These are phyloP conservation scores for Deroptyus accipitrinus DNA, from an alignment of 2,113 vertebrate genomes.

Conservation along the genomic window DNA sequence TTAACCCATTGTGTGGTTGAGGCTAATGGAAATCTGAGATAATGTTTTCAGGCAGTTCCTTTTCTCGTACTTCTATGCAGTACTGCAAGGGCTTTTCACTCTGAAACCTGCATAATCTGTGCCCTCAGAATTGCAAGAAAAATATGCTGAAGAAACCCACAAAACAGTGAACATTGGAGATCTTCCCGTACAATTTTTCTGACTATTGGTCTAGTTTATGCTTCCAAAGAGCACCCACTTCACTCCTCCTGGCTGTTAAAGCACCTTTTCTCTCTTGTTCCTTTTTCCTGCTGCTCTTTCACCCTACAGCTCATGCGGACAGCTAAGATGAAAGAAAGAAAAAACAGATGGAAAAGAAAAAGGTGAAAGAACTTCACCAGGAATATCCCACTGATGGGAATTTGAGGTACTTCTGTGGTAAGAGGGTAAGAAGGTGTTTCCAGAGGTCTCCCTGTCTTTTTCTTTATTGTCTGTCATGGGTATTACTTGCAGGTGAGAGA, in stretches of 20 bases:
- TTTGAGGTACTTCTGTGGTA: background rate
- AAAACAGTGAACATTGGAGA: background rate
- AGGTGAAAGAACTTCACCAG: background rate
- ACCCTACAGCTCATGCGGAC: background rate
- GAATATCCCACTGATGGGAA: background rate
- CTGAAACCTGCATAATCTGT: background rate
- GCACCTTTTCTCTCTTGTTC: background rate
- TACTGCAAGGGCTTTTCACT: background rate
- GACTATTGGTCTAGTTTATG: background rate
- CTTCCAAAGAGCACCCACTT: background rate
- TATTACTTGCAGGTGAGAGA: background rate
- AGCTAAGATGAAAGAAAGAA: background rate
- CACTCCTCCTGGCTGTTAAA: background rate
- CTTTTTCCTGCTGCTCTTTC: background rate
- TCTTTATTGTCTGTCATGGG: background rate
- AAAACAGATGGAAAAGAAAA: background rate
- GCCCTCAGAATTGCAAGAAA: background rate
- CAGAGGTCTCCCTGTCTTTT: background rate
- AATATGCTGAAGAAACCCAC: background rate
- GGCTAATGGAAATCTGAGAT: background rate
- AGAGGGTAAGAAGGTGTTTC: background rate
- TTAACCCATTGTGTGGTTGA: background rate
- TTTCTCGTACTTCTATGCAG: background rate
- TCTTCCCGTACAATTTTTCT: background rate
- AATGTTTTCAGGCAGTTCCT: background rate